Percentiles rank a stretch among this genome's conserved stretches.
These are phyloP conservation scores for Sylvia atricapilla DNA, from an alignment of 2,113 vertebrate species.

Conservation along the genomic window DNA sequence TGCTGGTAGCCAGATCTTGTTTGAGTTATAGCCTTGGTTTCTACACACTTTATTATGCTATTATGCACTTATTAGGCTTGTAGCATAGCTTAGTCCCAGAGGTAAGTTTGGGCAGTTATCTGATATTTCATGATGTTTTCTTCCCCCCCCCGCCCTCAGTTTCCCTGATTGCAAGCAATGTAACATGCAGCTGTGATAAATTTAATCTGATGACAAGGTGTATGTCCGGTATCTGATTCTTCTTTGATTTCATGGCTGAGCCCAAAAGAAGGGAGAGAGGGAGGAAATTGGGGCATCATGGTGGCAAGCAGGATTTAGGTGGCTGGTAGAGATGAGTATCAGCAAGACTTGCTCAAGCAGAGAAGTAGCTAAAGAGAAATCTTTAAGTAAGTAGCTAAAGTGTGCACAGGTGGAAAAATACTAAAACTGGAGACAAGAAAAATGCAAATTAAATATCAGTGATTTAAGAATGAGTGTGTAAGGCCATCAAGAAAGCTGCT, in stretches of 20 bases:
- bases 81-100: background rate
- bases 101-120: background rate
- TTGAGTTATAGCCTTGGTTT: background rate
- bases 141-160: fast-evolving
- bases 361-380: background rate
- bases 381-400: too few species aligned
- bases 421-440: background rate
- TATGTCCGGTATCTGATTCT: background rate
- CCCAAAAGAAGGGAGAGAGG: background rate
- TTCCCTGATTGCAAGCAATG: background rate
- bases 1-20: background rate
- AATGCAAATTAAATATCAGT: background rate
- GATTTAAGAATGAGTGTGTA: background rate
- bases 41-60: background rate
- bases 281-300: background rate
- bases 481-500: background rate
- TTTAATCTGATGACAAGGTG: background rate
- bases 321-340: background rate
- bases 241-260: constrained; percentile 32
- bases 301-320: background rate
- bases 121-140: background rate
- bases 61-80: background rate
- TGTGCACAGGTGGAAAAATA: background rate
- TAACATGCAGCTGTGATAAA: background rate
- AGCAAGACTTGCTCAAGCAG: background rate